phyloP scores from a whole-genome alignment of 64 coral and sea anemone species.

The Pocillopora verrucosa region DNA sequence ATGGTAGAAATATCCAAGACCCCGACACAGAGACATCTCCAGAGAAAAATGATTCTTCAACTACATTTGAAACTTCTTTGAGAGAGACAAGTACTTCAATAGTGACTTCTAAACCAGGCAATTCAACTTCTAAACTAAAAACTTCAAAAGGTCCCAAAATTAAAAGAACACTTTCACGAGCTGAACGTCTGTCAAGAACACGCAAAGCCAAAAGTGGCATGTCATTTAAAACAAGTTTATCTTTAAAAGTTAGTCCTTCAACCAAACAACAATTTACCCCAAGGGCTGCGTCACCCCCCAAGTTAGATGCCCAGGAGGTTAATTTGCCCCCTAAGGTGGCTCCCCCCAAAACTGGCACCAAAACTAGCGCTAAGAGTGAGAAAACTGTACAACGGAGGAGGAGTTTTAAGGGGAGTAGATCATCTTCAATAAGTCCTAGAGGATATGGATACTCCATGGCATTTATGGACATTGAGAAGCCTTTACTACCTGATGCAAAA shows the following conservation, averaged over 20 bases:
- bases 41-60: background rate
- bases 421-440: slow-evolving; percentile 75
- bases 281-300: background rate
- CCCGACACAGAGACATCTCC: background rate
- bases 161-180: slow-evolving; percentile 29
- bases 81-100: background rate
- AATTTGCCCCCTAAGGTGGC: background rate
- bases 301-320: background rate
- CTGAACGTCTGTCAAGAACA: slow-evolving; percentile 25
- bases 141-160: slow-evolving; percentile 33
- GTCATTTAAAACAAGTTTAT: background rate
- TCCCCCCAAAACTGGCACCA: background rate
- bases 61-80: background rate
- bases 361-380: slow-evolving; percentile 3
- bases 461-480: slow-evolving; percentile 78
- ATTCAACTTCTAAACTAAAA: slow-evolving; percentile 1
- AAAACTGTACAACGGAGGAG: slow-evolving; percentile 39
- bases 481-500: slow-evolving; percentile 2
- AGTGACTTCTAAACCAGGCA: background rate
- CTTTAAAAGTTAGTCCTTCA: background rate
- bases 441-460: slow-evolving; percentile 97
- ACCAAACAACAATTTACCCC: background rate
- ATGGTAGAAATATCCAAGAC: background rate
- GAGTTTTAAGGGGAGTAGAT: slow-evolving; percentile 41
- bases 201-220: slow-evolving; percentile 15